Percentiles rank a stretch among this genome's conserved stretches.
These are phyloP conservation scores for Bombus confusus DNA, from an alignment of 1,140 invertebrate genomes.

Conservation along the genomic window DNA sequence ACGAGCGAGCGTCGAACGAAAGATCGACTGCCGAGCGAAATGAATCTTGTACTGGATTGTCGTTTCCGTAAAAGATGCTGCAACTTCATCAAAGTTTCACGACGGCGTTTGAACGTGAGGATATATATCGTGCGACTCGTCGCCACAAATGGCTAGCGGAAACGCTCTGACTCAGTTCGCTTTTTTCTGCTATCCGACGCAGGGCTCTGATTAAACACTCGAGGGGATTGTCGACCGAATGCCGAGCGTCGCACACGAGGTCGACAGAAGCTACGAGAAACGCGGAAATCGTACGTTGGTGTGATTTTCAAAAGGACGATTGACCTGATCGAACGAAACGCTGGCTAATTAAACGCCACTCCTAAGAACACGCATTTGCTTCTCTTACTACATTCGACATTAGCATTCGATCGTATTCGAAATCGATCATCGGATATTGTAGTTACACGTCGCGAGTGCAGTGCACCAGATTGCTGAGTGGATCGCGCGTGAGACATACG, in stretches of 20 bases:
- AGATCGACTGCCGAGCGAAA: background rate
- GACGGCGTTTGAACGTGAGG: background rate
- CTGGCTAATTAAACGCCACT: background rate
- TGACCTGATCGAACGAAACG: too few species aligned
- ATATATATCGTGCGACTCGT: background rate
- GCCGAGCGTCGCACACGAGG: background rate
- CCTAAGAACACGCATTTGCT: background rate
- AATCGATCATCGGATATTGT: background rate
- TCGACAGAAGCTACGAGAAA: background rate
- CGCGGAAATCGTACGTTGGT: background rate
- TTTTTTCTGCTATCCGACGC: background rate
- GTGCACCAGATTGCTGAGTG: too few species aligned
- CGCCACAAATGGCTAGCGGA: conserved; percentile 5
- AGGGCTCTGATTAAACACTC: conserved; percentile 9
- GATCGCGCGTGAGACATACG: background rate
- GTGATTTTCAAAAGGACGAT: too few species aligned
- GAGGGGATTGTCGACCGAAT: background rate
- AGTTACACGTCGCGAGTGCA: background rate
- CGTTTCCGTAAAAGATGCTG: background rate
- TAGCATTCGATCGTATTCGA: background rate
- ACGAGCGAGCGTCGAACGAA: background rate
- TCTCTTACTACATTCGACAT: too few species aligned
- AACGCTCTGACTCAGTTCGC: background rate
- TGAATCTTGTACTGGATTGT: conserved; percentile 3
- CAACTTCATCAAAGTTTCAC: background rate